Evolutionary conservation across 2,113 vertebrate genomes (phyloP).

Genomic region (Bagarius yarrelli): DNA sequence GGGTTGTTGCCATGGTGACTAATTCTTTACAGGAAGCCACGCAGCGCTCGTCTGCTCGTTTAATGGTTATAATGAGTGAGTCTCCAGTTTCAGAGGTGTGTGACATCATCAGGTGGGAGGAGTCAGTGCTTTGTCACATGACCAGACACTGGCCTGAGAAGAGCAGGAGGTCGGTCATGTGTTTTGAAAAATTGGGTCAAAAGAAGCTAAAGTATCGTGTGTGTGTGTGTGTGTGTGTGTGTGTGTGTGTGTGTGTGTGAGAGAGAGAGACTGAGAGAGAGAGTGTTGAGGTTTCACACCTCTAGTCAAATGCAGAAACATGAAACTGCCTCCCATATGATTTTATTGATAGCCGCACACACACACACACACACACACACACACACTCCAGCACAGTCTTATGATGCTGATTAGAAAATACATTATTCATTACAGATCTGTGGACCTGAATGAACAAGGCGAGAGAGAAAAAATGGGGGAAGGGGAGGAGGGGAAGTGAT

Average conservation of each 20-base stretch:
- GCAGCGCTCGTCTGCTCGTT: background rate
- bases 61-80: background rate
- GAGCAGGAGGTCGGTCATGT: background rate
- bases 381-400: constrained; percentile 30
- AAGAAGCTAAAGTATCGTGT: background rate
- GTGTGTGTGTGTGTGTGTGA: background rate
- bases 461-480: background rate
- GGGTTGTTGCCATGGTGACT: background rate
- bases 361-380: constrained; percentile 19
- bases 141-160: background rate
- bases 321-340: constrained; percentile 22
- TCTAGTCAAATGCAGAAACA: constrained; percentile 14
- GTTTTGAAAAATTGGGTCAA: no score
- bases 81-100: constrained; percentile 6
- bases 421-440: constrained; percentile 55
- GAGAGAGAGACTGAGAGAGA: background rate
- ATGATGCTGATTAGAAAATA: constrained; percentile 54
- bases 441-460: constrained; percentile 40
- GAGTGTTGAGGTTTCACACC: constrained; percentile 4
- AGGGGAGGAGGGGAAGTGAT: no score
- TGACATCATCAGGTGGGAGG: background rate
- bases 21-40: background rate
- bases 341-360: constrained; percentile 12
- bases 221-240: constrained; percentile 13
- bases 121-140: background rate